Percentiles rank a stretch among this genome's conserved stretches.
These are phyloP conservation scores for Zhengitettix transpicula DNA, from an alignment of 2,888 invertebrate species.

Conservation along the genomic window DNA sequence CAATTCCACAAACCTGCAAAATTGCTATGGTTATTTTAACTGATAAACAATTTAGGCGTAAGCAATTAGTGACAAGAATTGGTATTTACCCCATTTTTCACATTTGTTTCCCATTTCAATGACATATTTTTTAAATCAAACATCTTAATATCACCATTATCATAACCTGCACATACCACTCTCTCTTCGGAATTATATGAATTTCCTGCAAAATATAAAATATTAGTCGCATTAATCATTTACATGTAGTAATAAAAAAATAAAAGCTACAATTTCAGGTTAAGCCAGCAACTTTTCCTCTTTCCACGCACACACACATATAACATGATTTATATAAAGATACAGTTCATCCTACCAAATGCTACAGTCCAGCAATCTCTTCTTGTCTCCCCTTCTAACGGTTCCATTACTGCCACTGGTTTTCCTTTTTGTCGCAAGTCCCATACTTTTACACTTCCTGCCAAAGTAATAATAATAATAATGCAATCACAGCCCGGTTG, in stretches of 20 bases:
- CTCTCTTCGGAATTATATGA: slow-evolving; percentile 75
- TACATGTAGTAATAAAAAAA: too few relatives aligned
- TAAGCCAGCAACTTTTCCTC: too few relatives aligned
- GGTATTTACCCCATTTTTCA: slow-evolving; percentile 68
- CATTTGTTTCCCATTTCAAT: slow-evolving; percentile 76
- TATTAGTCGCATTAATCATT: too few relatives aligned
- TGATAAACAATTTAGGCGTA: neutral
- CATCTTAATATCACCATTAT: slow-evolving; percentile 90
- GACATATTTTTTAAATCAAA: slow-evolving; percentile 76
- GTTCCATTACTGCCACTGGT: slow-evolving; percentile 81
- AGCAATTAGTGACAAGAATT: neutral
- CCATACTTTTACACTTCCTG: slow-evolving; percentile 84
- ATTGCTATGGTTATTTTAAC: neutral
- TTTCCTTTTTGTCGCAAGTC: slow-evolving; percentile 77
- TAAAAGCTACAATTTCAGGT: too few relatives aligned
- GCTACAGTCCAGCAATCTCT: slow-evolving; percentile 90
- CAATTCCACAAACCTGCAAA: slow-evolving; percentile 52
- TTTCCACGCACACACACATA: too few relatives aligned
- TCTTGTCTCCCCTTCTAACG: slow-evolving; percentile 45
- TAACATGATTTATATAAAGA: too few relatives aligned
- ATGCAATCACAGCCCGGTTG: too few relatives aligned
- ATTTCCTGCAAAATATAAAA: slow-evolving; percentile 36
- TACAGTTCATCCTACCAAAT: slow-evolving; percentile 38
- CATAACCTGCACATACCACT: slow-evolving; percentile 79
- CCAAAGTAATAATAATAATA: slow-evolving; percentile 3